Conservation (phyloP, 2,888 invertebrate genomes). For the Carabus problematicus region DNA sequence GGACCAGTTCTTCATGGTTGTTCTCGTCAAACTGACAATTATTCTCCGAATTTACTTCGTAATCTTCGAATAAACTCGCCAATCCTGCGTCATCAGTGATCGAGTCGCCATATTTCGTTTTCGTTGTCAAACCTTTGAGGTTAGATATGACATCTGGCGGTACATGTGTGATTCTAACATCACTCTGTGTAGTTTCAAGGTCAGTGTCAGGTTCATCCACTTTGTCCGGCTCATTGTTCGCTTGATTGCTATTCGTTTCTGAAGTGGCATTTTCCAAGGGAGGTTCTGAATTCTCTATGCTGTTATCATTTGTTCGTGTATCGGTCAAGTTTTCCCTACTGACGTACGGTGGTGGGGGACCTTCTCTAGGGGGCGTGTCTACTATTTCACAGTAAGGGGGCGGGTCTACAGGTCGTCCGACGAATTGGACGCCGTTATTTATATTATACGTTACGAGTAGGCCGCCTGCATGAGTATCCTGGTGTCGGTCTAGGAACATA, state of each 20-base stretch:
- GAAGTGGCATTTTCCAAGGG: background rate
- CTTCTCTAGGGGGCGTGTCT: constrained; percentile 54
- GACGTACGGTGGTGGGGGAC: constrained; percentile 62
- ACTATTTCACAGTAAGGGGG: constrained; percentile 58
- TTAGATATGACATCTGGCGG: constrained; percentile 29
- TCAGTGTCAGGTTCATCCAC: constrained; percentile 15
- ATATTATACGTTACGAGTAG: constrained; percentile 57
- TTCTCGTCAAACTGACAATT: background rate
- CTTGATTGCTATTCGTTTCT: constrained; percentile 5
- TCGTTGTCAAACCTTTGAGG: constrained; percentile 31
- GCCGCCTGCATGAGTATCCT: constrained; percentile 17
- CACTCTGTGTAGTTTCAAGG: background rate
- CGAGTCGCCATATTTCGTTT: constrained; percentile 6
- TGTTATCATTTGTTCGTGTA: background rate
- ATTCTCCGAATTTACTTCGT: background rate
- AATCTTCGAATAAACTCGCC: constrained; percentile 8
- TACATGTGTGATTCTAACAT: constrained; percentile 7
- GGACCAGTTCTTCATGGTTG: background rate
- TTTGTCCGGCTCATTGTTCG: constrained; percentile 1
- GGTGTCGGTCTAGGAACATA: constrained; percentile 49
- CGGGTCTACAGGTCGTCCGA: constrained; percentile 57
- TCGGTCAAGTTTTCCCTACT: constrained; percentile 49
- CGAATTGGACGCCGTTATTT: constrained; percentile 58
- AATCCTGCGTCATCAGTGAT: background rate
- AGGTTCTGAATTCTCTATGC: background rate